Percentiles rank a stretch among this genome's conserved stretches.
Conservation (phyloP, 2,113 vertebrate genomes). For the Varanus salvator region DNA sequence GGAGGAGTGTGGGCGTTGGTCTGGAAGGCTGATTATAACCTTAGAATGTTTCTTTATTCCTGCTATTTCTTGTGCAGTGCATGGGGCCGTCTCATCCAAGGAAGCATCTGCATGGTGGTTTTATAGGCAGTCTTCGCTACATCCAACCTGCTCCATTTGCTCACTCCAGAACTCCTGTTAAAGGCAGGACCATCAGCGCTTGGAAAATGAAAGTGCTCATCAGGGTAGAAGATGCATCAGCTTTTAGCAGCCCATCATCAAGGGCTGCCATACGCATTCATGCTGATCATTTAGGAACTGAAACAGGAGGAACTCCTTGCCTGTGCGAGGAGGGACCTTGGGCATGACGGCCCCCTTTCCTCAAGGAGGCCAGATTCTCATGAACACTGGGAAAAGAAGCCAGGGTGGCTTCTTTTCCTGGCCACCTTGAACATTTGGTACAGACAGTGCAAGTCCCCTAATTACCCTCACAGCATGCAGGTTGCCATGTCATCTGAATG, state of each 20-base stretch:
- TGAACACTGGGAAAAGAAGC: too few species aligned
- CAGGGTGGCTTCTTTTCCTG: too few species aligned
- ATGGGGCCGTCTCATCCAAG: neutral
- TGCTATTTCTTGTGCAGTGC: slow-evolving; percentile 48
- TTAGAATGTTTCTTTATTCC: slow-evolving; percentile 47
- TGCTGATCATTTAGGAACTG: neutral
- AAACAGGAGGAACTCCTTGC: neutral
- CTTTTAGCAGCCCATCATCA: neutral
- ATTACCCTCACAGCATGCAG: too few species aligned
- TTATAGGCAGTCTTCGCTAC: neutral
- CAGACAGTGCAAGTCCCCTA: too few species aligned
- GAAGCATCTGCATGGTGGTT: neutral
- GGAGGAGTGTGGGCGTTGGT: neutral
- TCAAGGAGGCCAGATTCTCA: too few species aligned
- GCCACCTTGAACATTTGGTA: too few species aligned
- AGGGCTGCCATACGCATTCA: neutral
- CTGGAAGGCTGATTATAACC: slow-evolving; percentile 35
- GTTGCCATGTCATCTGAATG: too few species aligned
- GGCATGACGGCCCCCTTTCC: too few species aligned
- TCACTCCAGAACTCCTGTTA: neutral
- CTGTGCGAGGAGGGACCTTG: neutral
- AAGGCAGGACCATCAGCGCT: neutral
- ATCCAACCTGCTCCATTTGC: neutral
- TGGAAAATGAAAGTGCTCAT: neutral
- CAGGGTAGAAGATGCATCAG: neutral